phyloP scores from a whole-genome alignment of 37 sponge, comb jelly and placozoan species.

The Hexactinellida sp. region DNA sequence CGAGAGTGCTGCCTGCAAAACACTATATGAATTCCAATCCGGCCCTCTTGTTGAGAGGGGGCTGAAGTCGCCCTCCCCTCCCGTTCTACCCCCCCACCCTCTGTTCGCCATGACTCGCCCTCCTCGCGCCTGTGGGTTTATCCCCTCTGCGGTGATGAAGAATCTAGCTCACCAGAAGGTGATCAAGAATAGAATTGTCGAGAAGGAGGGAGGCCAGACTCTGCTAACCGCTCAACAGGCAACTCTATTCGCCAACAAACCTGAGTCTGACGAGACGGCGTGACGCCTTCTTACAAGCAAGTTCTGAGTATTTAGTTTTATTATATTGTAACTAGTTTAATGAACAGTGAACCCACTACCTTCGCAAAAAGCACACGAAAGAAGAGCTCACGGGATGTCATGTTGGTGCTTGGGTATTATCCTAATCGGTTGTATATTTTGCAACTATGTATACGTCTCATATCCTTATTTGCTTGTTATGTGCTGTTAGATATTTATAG shows the following conservation, averaged over 20 bases:
- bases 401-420: background rate
- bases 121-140: background rate
- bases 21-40: constrained; percentile 4
- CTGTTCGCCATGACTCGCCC: background rate
- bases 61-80: background rate
- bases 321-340: background rate
- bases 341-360: background rate
- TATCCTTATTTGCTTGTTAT: background rate
- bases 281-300: background rate
- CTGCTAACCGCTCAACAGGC: background rate
- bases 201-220: background rate
- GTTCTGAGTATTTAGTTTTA: background rate
- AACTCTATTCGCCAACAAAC: background rate
- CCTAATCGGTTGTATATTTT: background rate
- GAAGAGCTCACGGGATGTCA: no score
- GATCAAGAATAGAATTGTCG: background rate
- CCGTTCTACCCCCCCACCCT: background rate
- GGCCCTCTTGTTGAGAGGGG: background rate
- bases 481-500: background rate
- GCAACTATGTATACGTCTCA: constrained; percentile 5
- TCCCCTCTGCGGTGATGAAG: background rate
- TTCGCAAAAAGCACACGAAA: background rate
- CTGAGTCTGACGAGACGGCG: background rate
- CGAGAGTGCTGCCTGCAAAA: constrained; percentile 1
- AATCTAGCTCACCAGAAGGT: background rate